Evolutionary conservation across 1,140 invertebrate species (phyloP).

Genomic region (Stratiolaelaps scimitus): DNA sequence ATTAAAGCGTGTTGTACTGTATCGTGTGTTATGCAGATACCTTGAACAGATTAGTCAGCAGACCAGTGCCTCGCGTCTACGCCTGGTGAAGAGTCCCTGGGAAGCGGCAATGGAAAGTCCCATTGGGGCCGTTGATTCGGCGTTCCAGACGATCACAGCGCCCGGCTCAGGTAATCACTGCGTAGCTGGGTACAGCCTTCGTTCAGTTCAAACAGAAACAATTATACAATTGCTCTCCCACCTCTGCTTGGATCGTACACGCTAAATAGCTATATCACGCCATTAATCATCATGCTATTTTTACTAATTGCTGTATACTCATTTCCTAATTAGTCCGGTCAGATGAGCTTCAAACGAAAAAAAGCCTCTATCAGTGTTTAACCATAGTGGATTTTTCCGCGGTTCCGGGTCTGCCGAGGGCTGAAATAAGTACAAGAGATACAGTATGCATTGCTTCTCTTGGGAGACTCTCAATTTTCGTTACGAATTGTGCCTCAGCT

Average conservation of each 20-base stretch:
- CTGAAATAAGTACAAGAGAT: no score
- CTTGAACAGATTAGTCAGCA: conserved; percentile 2
- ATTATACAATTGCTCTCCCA: background rate
- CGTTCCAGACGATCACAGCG: background rate
- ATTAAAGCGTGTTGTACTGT: background rate
- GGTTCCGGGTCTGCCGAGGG: no score
- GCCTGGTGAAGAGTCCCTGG: conserved; percentile 14
- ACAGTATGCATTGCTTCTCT: no score
- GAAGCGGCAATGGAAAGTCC: conserved; percentile 15
- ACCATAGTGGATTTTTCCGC: no score
- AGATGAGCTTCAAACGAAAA: no score
- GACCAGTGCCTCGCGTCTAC: background rate
- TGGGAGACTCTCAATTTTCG: no score
- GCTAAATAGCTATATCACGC: no score
- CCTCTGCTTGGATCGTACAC: background rate
- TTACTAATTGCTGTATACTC: no score
- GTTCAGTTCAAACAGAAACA: background rate
- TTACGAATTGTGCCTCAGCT: no score
- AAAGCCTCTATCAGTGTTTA: no score
- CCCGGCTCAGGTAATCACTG: conserved; percentile 9
- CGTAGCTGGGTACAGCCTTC: background rate
- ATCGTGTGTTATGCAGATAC: background rate
- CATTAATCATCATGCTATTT: no score
- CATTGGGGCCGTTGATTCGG: background rate
- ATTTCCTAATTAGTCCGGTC: no score